Evolutionary conservation across 2,888 invertebrate species (phyloP).

Genomic region (Ectropis crepuscularia): DNA sequence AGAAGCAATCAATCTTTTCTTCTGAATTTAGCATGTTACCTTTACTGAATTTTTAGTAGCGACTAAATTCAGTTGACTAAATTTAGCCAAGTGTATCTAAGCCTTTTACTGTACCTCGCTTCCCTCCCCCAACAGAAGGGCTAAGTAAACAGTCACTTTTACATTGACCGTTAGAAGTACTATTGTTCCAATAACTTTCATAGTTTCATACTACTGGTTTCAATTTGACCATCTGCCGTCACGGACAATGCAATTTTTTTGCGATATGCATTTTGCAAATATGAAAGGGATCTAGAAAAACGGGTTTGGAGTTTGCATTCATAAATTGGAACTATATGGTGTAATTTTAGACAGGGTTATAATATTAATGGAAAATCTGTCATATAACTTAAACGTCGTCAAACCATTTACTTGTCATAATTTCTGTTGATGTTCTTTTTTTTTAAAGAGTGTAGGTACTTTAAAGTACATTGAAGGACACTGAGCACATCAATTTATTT

Average conservation of each 20-base stretch:
- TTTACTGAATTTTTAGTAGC: too few species aligned
- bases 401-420: background rate
- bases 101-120: too few species aligned
- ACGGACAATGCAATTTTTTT: constrained; percentile 69
- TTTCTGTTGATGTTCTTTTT: too few species aligned
- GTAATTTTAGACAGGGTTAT: constrained; percentile 20
- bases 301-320: constrained; percentile 66
- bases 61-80: too few species aligned
- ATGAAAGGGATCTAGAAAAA: constrained; percentile 60
- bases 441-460: too few species aligned
- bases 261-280: constrained; percentile 65
- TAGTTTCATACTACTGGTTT: constrained; percentile 49
- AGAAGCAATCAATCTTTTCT: too few species aligned
- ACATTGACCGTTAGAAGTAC: constrained; percentile 51
- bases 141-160: constrained; percentile 4
- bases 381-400: background rate
- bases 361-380: constrained; percentile 14
- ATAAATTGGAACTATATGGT: constrained; percentile 48
- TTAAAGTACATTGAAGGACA: too few species aligned
- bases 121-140: too few species aligned
- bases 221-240: constrained; percentile 68
- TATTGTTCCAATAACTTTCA: constrained; percentile 40
- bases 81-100: too few species aligned
- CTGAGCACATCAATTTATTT: too few species aligned
- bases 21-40: too few species aligned